phyloP scores from a whole-genome alignment of 2,797 vertebrate species.

The Spondyliosoma cantharus region DNA sequence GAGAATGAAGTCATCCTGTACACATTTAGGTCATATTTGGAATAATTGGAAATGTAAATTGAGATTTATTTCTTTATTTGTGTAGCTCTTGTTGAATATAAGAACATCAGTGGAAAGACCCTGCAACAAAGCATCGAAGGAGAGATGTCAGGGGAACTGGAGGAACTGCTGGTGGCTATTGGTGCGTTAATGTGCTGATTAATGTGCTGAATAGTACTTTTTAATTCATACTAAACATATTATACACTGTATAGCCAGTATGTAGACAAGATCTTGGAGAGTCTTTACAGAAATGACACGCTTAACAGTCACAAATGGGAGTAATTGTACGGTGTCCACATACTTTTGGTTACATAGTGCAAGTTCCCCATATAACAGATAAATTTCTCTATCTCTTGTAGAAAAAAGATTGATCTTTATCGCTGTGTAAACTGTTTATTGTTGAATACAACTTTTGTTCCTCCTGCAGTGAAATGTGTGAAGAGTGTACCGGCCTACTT shows the following conservation, averaged over 20 bases:
- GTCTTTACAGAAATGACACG: not conserved
- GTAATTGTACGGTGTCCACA: not conserved
- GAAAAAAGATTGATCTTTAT: not conserved
- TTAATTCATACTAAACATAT: not conserved
- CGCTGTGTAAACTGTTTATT: not conserved
- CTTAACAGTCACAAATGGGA: not conserved
- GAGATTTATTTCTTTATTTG: not conserved
- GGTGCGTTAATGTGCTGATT: conserved; percentile 68
- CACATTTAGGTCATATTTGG: not conserved
- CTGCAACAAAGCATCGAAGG: conserved; percentile 86
- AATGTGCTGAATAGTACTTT: not conserved
- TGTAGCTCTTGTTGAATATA: conserved; percentile 86
- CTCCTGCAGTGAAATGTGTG: conserved; percentile 83
- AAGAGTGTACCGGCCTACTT: conserved; percentile 83
- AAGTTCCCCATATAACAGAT: not conserved
- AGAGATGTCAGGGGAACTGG: conserved; percentile 86
- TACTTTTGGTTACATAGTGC: not conserved
- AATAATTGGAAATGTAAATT: not conserved
- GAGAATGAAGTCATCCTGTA: not conserved
- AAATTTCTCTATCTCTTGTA: not conserved
- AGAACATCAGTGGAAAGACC: conserved; percentile 83
- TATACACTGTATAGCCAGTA: not conserved
- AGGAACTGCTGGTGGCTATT: conserved; percentile 86
- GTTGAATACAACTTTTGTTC: not conserved
- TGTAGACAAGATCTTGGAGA: conserved; percentile 1